Conservation (phyloP, 92 coral and sea anemone genomes). For the Siderastrea radians region DNA sequence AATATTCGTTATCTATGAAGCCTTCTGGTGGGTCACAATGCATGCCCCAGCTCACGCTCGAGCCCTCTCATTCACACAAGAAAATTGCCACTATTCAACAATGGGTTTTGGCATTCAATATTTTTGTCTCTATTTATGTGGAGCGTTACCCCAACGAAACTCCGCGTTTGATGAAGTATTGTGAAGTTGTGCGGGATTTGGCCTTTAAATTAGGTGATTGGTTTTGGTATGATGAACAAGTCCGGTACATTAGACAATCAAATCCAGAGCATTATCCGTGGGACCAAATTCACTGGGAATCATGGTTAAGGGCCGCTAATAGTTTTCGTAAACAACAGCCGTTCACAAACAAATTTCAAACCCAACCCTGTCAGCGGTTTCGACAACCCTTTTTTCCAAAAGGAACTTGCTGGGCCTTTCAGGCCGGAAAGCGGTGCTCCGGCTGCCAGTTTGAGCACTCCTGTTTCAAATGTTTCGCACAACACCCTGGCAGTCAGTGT, state of each 20-base stretch:
- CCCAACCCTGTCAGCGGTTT: not conserved
- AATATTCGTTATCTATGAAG: no score
- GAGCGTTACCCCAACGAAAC: conserved; percentile 13
- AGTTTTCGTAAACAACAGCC: not conserved
- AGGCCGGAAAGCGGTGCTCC: conserved; percentile 5
- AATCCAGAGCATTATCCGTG: conserved; percentile 38
- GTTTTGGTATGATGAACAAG: conserved; percentile 30
- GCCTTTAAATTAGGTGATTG: not conserved
- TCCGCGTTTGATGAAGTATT: conserved; percentile 24
- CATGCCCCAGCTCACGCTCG: no score
- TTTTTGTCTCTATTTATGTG: not conserved
- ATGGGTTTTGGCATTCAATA: not conserved
- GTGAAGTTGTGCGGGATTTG: conserved; percentile 33
- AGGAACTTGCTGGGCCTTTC: no score
- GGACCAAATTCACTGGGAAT: conserved; percentile 48
- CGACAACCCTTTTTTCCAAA: no score
- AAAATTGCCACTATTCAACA: not conserved
- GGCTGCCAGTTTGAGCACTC: conserved; percentile 28
- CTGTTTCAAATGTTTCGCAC: conserved; percentile 21
- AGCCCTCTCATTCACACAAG: not conserved
- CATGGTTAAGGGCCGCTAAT: conserved; percentile 22
- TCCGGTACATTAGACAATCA: conserved; percentile 30
- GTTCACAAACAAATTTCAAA: conserved; percentile 8
- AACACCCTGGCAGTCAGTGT: conserved; percentile 30
- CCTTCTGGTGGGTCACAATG: no score